phyloP scores from a whole-genome alignment of 2,888 invertebrate species.

The Eurytoma adleriae region DNA sequence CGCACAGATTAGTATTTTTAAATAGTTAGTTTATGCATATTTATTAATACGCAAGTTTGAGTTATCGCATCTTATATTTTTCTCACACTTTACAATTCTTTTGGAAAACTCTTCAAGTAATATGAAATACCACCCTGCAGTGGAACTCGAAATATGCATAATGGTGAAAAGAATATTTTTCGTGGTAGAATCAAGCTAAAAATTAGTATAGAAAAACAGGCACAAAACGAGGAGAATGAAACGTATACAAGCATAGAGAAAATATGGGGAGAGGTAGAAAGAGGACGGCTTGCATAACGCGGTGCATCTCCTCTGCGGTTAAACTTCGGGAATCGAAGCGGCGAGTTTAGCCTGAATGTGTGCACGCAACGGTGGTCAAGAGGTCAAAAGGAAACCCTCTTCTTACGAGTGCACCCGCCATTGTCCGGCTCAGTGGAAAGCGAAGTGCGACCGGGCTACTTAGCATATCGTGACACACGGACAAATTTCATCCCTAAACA shows the following conservation, averaged over 20 bases:
- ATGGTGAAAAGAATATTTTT: constrained; percentile 41
- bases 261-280: background rate
- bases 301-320: constrained; percentile 5
- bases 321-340: background rate
- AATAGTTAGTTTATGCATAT: too few species aligned
- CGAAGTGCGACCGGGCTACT: constrained; percentile 31
- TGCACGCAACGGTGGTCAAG: background rate
- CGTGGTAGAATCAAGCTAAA: constrained; percentile 1
- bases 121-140: constrained; percentile 39
- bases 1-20: too few species aligned
- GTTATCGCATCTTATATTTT: background rate
- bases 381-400: constrained; percentile 21
- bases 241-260: constrained; percentile 32
- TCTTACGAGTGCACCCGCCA: constrained; percentile 10
- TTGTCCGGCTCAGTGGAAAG: constrained; percentile 9
- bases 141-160: constrained; percentile 21
- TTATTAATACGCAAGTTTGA: too few species aligned
- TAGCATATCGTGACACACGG: constrained; percentile 58
- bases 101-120: constrained; percentile 11
- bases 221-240: constrained; percentile 30
- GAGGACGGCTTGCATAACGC: constrained; percentile 34
- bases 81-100: constrained; percentile 30
- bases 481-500: constrained; percentile 73
- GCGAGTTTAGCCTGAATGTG: background rate
- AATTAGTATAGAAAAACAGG: background rate